Evolutionary conservation across 2,888 invertebrate genomes (phyloP), one percentile per base, ranked within the genome.

Genomic region (Myathropa florea): DNA sequence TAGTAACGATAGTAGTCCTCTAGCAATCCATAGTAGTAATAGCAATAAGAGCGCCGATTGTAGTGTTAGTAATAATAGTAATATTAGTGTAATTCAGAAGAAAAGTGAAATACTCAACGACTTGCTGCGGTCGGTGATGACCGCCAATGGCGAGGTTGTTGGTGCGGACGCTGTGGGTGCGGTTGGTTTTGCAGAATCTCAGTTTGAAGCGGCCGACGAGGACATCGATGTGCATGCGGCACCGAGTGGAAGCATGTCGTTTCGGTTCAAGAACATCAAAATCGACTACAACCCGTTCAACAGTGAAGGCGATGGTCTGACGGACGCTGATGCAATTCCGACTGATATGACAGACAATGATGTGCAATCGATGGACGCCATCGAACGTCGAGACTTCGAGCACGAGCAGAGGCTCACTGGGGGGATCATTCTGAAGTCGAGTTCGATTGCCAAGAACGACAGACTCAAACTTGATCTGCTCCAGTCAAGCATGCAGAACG

Each of bases 341-440:
- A 64, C 23, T 24, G 73, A 86, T 68, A 53, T 89, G 4, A 83
- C 89, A 24, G 88, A 90, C 61, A 91, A 91, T 36, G 92, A 93
- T 80, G 92, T 93, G 72, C 91, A 92, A 89, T 92, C 92, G 12
- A 92, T 93, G 91, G 93, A 92, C 89, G 90, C 91, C 80, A 91
- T 93, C 71, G 93, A 93, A 88, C 90, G 93, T n/a, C 90, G 90
- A 9, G 93, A 93, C 83, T 93, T 92, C 86, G 93, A 93, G 77
- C 90, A 90, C 28, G 93, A 93, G 67, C 92, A 93, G 87, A 90
- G 90, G 60, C 88, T 93, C 23, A 92, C 92, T 10, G 93, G 92
- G 21, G 92, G 91, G 68, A 91, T 91, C 46, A 89, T 93, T 57
- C 88, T 93, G 46, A 91, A 91, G 88, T 90, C 90, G 83, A 91